Evolutionary conservation across 2,797 vertebrate species (phyloP).

Genomic region (Lacerta viridis): DNA sequence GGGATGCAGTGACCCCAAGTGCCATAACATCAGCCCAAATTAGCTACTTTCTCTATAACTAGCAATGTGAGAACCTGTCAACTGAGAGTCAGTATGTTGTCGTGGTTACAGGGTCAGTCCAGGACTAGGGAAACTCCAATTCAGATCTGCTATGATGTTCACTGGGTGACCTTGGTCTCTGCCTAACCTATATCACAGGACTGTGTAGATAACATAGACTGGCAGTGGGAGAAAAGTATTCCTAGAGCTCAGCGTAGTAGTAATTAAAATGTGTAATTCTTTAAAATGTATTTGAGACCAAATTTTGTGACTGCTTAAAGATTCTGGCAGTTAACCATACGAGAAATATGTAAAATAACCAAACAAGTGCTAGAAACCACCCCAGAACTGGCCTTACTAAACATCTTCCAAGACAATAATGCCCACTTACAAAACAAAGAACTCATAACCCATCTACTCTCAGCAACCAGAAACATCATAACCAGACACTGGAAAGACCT

Average conservation of each 20-base stretch:
- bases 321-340: neutral
- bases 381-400: too few relatives aligned
- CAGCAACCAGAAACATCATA: too few relatives aligned
- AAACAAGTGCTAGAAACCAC: too few relatives aligned
- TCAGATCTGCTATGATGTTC: neutral
- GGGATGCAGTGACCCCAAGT: neutral
- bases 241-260: neutral
- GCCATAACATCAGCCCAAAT: neutral
- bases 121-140: neutral
- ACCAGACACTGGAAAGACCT: too few relatives aligned
- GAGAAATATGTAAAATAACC: too few relatives aligned
- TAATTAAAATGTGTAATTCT: neutral
- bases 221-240: neutral
- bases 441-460: too few relatives aligned
- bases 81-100: neutral
- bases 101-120: neutral
- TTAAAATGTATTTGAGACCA: neutral
- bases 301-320: neutral
- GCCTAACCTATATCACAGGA: neutral
- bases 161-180: neutral
- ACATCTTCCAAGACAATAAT: too few relatives aligned
- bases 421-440: too few relatives aligned
- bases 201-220: neutral
- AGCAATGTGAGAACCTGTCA: neutral
- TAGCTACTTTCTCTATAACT: neutral